Base-by-base conservation (phyloP, 1,140 invertebrate genomes). In the Zaprionus tsacasi region DNA sequence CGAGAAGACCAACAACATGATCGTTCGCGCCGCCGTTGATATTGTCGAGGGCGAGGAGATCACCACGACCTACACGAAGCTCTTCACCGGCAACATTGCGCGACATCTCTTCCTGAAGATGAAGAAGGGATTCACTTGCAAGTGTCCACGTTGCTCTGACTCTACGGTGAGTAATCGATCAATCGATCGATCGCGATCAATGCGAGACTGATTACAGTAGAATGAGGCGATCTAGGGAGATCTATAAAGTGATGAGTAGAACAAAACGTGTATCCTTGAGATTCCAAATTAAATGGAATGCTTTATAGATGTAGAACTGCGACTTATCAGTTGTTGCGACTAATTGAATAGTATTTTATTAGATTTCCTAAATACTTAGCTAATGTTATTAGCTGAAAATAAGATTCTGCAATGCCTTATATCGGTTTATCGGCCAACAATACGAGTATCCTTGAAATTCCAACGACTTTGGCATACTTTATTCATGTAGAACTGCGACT, bases 101-200 rank as follows among this genome's bases (percentile, higher is more conserved):
- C 93, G 96, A 69, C 93, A 95, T 48, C 93, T 94, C 21, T 95
- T 96, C 85, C 93, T 97, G 21, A 93, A 93, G 61, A 93, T 94
- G 72, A 96, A 96, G 30, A 97, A 97, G 94, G 94, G 95, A 75
- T 97, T 97, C 90, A 93, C 93, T 35, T 97, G 97, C 91, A 93
- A 93, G 50, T 97, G 97, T 89, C 73, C 91, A 8, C 93, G 96
- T 40, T 97, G 97, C 90, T 91, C 92, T 8, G 96, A 97, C 92
- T 94, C 95, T 0, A 95, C 94, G 56, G 96, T 92, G 50, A 93
- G 91, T 92, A 50, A 27, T 69, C 10, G 15, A 59, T 45, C 30
- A n/a, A n/a, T 21, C 21, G 21, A 21, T 21, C 21, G 12, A 50
- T 40, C 10, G 48, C 73, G 82, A 50, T 79, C 72, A 30, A 30